Base-by-base conservation (phyloP, 1,140 invertebrate genomes). In the Saccostrea echinata region DNA sequence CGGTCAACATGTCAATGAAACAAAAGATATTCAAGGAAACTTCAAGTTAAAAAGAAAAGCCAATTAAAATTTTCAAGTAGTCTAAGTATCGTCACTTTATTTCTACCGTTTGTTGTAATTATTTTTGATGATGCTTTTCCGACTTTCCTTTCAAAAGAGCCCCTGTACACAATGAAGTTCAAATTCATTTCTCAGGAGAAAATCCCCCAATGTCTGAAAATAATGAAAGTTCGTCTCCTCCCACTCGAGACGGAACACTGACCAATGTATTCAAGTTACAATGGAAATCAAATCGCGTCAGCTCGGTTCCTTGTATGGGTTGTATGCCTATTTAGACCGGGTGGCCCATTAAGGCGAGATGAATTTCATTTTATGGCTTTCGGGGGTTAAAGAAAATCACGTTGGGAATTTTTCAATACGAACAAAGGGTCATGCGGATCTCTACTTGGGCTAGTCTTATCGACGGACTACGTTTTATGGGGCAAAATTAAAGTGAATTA, bases 381-480 rank as follows among this genome's bases (percentile, higher is more conserved):
- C 68, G 68, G 68, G 68, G 68, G 68, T 71, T 27, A 71, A 71
- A 33, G 68, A 71, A 71, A 71, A 71, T 71, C 68, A 71, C 24
- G 68, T 71, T 71, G 68, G 68, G 68, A 71, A 71, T 71, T 71
- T 71, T 71, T 71, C 68, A 71, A 33, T 71, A 71, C 68, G 68
- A 71, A 71, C 68, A 71, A 71, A 71, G 27, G 68, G 68, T 71
- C 68, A 71, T 71, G 68, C 30, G 68, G 68, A 71, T 71, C 68
- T 71, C 13, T 71, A 71, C 68, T 71, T 71, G 68, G 16, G 68
- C 68, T 71, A 71, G 68, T 24, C 68, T 71, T 71, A 71, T 71
- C 68, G 30, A 71, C 68, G 68, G 68, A 30, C 68, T 1, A 13
- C 24, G 68, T 71, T 71, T 71, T 71, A 71, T 71, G 68, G 68